These are phyloP conservation scores for Spilogale gracilis DNA, from an alignment of 2,113 vertebrate genomes.

Conservation along the genomic window DNA sequence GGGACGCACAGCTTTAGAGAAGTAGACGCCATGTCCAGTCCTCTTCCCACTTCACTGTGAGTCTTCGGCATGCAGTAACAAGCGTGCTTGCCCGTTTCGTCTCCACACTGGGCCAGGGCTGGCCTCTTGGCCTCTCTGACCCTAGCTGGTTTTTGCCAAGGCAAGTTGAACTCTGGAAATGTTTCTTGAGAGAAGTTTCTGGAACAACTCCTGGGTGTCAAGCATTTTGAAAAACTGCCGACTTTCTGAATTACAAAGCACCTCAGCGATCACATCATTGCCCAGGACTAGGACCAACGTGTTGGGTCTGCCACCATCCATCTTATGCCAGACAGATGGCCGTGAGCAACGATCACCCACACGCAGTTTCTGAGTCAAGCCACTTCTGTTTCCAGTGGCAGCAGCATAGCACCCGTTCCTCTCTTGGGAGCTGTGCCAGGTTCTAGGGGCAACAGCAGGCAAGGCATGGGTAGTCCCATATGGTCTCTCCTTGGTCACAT, in stretches of 20 bases:
- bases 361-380: neutral
- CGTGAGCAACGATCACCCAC: neutral
- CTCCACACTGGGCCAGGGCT: rapidly evolving
- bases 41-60: neutral
- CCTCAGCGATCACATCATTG: neutral
- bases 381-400: neutral
- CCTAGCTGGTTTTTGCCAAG: neutral
- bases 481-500: neutral
- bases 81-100: rapidly evolving
- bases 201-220: neutral
- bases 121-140: rapidly evolving
- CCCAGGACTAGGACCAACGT: neutral
- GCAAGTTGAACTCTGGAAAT: neutral
- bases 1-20: neutral
- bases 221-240: neutral
- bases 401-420: neutral
- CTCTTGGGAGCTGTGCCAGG: neutral
- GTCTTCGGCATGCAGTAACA: neutral
- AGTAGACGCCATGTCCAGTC: neutral
- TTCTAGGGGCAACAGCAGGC: neutral
- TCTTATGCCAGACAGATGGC: rapidly evolving
- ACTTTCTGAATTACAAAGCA: neutral
- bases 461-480: neutral
- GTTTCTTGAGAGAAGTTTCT: neutral
- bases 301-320: neutral